These are phyloP conservation scores for Clostera curtula DNA, from an alignment of 2,888 invertebrate species.

Conservation along the genomic window DNA sequence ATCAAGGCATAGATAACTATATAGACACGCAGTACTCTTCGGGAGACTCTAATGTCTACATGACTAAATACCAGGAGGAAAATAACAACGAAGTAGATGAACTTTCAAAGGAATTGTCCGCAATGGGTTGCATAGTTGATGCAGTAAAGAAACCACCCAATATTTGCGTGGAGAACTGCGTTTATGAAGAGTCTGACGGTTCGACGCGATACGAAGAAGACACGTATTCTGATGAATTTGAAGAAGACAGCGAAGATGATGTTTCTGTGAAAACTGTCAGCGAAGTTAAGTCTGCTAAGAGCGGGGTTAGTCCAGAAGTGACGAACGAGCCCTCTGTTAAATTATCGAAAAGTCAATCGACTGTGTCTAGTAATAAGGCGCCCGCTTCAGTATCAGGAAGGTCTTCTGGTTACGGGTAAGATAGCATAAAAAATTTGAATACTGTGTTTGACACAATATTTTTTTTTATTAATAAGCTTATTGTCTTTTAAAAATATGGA, in stretches of 20 bases:
- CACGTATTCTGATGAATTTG: conserved; percentile 65
- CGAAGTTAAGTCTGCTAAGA: conserved; percentile 28
- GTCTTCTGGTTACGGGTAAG: conserved; percentile 55
- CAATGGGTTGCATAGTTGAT: conserved; percentile 67
- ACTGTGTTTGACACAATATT: too few relatives aligned
- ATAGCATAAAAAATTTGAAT: too few relatives aligned
- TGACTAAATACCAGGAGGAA: conserved; percentile 55
- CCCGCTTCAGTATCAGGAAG: conserved; percentile 44
- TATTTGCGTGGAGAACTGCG: conserved; percentile 57
- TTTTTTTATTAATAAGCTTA: too few relatives aligned
- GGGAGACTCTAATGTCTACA: conserved; percentile 56
- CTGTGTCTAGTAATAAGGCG: conserved; percentile 34
- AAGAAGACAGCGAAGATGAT: conserved; percentile 55
- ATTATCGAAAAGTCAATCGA: conserved; percentile 49
- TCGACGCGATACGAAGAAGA: too few relatives aligned
- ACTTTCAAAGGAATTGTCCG: conserved; percentile 55
- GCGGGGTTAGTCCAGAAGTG: conserved; percentile 19
- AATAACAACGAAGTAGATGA: conserved; percentile 68
- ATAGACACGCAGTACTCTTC: conserved; percentile 50
- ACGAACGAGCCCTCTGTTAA: conserved; percentile 34
- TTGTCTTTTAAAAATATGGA: too few relatives aligned
- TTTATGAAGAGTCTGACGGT: conserved; percentile 39
- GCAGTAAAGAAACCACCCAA: conserved; percentile 56
- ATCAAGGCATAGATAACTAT: conserved; percentile 41
- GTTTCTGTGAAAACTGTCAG: conserved; percentile 29